A percentile compares a stretch with the other conserved stretches of the same genome.
Conservation (phyloP, 2,113 vertebrate species). For the Stigmatopora nigra region DNA sequence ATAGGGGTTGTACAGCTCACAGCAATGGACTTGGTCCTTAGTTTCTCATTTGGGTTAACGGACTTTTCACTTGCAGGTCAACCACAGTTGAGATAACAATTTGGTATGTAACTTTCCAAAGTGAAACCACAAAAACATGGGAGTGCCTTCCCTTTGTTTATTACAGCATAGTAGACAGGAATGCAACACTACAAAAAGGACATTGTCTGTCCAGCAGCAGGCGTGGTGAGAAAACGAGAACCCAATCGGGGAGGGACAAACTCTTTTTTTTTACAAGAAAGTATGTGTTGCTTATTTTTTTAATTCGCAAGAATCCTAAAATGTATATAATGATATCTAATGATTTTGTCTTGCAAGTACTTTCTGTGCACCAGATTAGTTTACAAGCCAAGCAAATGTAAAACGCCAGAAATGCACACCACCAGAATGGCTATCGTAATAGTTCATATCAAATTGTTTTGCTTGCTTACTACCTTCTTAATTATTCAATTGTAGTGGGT, state of each 20-base stretch:
- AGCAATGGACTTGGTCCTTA: background rate
- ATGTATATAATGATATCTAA: too few species aligned
- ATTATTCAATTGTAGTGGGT: background rate
- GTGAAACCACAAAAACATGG: conserved; percentile 60
- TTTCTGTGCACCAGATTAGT: background rate
- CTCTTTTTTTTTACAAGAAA: background rate
- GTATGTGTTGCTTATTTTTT: background rate
- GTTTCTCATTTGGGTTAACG: background rate
- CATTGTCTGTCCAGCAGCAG: conserved; percentile 69
- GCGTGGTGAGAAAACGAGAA: conserved; percentile 64
- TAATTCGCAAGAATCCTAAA: too few species aligned
- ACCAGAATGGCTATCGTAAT: background rate
- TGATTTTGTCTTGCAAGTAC: too few species aligned
- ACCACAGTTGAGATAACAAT: conserved; percentile 42
- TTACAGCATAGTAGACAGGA: conserved; percentile 64
- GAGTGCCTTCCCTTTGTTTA: conserved; percentile 63
- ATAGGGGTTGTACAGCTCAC: background rate
- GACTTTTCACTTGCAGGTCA: conserved; percentile 15
- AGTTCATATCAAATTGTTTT: background rate
- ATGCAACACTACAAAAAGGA: conserved; percentile 72
- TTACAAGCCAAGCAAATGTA: background rate
- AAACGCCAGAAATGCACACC: background rate
- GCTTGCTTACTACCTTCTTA: background rate
- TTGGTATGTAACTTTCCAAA: conserved; percentile 55
- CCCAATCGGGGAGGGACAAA: conserved; percentile 14